Evolutionary conservation across 2,888 invertebrate genomes (phyloP).

Genomic region (Aspidapion aeneum): DNA sequence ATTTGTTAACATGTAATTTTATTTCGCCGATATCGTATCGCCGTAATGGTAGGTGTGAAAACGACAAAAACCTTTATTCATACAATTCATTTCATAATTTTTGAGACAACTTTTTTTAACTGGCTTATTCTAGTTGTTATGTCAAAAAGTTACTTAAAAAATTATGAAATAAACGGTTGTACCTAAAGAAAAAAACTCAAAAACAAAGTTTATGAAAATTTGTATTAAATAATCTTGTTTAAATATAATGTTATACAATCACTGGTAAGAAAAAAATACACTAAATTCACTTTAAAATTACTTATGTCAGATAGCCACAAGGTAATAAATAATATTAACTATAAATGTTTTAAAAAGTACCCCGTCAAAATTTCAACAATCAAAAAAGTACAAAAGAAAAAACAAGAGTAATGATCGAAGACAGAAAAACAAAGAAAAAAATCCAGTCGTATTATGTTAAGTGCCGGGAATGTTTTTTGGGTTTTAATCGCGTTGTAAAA

Average conservation of each 20-base stretch:
- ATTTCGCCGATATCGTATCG: too few species aligned
- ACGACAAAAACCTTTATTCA: too few species aligned
- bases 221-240: background rate
- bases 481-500: too few species aligned
- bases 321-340: background rate
- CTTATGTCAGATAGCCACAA: background rate
- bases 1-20: too few species aligned
- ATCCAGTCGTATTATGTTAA: background rate
- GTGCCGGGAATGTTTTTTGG: background rate
- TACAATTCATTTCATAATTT: too few species aligned
- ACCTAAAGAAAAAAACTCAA: background rate
- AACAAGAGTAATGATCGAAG: background rate
- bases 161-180: too few species aligned
- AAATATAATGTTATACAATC: background rate
- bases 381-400: background rate
- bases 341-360: background rate
- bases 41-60: too few species aligned
- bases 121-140: too few species aligned
- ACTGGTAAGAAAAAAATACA: background rate
- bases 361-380: background rate
- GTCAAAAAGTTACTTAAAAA: too few species aligned
- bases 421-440: background rate
- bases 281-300: background rate
- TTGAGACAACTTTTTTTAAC: too few species aligned
- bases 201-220: background rate